These are phyloP conservation scores for Oplegnathus fasciatus DNA, from an alignment of 2,113 vertebrate genomes.

Conservation along the genomic window DNA sequence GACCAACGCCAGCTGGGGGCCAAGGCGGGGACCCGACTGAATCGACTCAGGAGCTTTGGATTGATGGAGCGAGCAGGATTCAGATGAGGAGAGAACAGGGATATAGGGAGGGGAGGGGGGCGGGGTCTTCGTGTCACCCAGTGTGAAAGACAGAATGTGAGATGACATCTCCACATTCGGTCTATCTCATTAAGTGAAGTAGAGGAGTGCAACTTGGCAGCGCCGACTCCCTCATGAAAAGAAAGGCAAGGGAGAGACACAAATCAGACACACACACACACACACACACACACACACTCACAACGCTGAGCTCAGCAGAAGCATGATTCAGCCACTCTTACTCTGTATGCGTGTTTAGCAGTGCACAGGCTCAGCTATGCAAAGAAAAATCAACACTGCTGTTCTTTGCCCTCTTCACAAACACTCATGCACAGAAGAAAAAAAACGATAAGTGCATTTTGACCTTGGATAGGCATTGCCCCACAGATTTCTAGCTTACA, in stretches of 20 bases:
- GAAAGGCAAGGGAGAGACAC: constrained; percentile 49
- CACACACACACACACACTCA: constrained; percentile 26
- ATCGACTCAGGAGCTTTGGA: constrained; percentile 51
- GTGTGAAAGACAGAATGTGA: constrained; percentile 62
- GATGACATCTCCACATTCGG: constrained; percentile 68
- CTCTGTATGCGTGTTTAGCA: constrained; percentile 48
- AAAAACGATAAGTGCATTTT: constrained; percentile 2
- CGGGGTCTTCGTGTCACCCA: constrained; percentile 45
- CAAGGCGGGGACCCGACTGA: constrained; percentile 10
- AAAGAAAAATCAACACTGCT: constrained; percentile 18
- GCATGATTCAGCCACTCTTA: constrained; percentile 49
- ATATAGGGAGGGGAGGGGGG: neutral
- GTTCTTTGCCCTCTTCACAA: constrained; percentile 31
- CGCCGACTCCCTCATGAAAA: constrained; percentile 47
- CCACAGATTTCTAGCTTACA: constrained; percentile 9
- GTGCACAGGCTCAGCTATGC: constrained; percentile 10
- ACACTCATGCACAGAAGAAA: neutral
- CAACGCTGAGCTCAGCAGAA: constrained; percentile 77
- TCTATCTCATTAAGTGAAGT: constrained; percentile 76
- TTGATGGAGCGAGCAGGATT: constrained; percentile 45
- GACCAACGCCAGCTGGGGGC: constrained; percentile 34
- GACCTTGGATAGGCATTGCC: constrained; percentile 31
- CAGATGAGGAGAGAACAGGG: constrained; percentile 13
- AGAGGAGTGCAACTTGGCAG: constrained; percentile 68
- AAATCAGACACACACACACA: constrained; percentile 51